Conservation (phyloP, 37 sponge, comb jelly and placozoan species). For the Ianthella basta region DNA sequence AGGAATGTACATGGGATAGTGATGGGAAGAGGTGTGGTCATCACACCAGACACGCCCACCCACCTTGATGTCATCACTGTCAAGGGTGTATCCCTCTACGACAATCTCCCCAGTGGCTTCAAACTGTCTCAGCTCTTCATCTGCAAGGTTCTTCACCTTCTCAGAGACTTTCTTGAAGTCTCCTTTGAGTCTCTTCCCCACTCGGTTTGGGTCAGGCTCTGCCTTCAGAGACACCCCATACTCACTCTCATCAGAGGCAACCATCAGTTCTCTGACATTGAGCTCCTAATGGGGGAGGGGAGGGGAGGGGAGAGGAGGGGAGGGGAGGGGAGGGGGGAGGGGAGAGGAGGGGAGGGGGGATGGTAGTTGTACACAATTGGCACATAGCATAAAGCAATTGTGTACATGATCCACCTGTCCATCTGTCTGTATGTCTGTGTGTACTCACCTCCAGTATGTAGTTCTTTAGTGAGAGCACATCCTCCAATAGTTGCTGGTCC, state of each 20-base stretch:
- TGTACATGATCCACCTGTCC: no score
- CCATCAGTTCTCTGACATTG: constrained; percentile 82
- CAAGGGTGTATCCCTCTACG: constrained; percentile 69
- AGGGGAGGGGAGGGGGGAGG: no score
- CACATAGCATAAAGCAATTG: not conserved
- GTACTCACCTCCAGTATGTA: constrained; percentile 83
- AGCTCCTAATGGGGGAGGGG: constrained; percentile 60
- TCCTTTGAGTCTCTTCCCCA: constrained; percentile 92
- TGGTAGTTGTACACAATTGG: no score
- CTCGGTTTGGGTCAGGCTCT: constrained; percentile 84
- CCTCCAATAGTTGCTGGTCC: constrained; percentile 55
- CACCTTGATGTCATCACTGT: constrained; percentile 66
- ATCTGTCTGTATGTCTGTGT: no score
- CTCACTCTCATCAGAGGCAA: constrained; percentile 76
- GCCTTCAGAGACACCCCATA: constrained; percentile 81
- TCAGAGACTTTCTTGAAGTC: constrained; percentile 80
- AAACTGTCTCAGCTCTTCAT: constrained; percentile 68
- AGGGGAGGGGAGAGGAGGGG: not conserved
- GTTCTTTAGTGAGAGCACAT: constrained; percentile 64
- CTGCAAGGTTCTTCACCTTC: constrained; percentile 57
- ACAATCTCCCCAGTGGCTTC: constrained; percentile 65
- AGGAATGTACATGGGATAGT: not conserved
- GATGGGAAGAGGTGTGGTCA: not conserved
- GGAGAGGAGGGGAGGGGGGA: no score
- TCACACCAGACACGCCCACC: not conserved